Base-by-base conservation (phyloP, 2,797 vertebrate species). In the Phrynocephalus vlangalii region DNA sequence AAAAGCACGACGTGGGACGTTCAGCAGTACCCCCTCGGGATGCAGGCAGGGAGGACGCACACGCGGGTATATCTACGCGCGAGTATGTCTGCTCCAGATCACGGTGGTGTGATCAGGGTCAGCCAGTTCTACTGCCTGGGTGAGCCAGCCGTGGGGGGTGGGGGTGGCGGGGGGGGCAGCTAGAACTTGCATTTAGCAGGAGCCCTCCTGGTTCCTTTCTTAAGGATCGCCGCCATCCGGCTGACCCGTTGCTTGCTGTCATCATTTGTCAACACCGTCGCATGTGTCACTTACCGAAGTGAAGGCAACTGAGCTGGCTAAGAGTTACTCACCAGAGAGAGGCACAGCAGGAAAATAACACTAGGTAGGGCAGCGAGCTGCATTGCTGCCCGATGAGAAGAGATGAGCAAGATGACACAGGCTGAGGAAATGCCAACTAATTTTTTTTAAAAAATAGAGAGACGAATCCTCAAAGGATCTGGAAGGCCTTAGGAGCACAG, bases 321-420 rank as follows among this genome's bases (percentile, higher is more conserved):
- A 50, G 20, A 3, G 28, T 1, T 79, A 87, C 89, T 87, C 77
- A 90, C 89, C 89, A 5, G 85, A 63, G 77, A 80, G 22, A 84
- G 6, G 16, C 63, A 22, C 30, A 87, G 77, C 30, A 90, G 60
- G 76, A 84, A 76, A 70, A 33, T 56, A 8, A 75, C 18, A 81
- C 82, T 56, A 68, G 22, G 70, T 77, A 84, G 60, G 48, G n/a
- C 71, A 76, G 56, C 63, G 30, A 24, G 26, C 84, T 56, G 30
- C 87, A 88, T 88, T 24, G 63, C 83, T 85, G 60, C 33, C 16
- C 0, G 78, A 28, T 10, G 44, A 56, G 44, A 6, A 66, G 33
- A 50, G 68, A 9, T n/a, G 13, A 30, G 24, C 44, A 68, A 50
- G 4, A 52, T 8, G 28, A 66, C 16, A 56, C 30, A 24, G 16